Conservation (phyloP, 2,113 vertebrate genomes). For the Leiothrix lutea region DNA sequence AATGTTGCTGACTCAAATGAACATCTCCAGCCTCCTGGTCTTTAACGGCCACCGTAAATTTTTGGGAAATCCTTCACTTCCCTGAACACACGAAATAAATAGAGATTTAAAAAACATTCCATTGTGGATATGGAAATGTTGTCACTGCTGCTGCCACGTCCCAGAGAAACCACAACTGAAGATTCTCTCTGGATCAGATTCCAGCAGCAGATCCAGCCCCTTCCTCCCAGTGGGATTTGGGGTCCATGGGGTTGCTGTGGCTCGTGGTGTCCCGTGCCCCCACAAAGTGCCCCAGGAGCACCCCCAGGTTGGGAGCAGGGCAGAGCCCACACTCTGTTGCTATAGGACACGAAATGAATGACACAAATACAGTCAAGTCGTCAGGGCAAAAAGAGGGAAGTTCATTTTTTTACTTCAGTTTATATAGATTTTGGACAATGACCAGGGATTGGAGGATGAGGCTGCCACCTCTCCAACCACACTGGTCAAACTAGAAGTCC, state of each 20-base stretch:
- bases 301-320: background rate
- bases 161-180: background rate
- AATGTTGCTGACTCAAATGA: background rate
- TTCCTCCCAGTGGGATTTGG: background rate
- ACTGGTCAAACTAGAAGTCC: no score
- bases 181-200: background rate
- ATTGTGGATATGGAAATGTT: background rate
- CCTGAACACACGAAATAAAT: background rate
- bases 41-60: background rate
- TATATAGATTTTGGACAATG: no score
- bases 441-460: no score
- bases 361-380: no score
- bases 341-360: no score
- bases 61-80: background rate
- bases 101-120: background rate
- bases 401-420: no score
- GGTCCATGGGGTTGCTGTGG: background rate
- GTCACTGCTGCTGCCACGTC: background rate
- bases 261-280: background rate
- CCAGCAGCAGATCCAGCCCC: background rate
- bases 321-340: fast-evolving
- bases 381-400: no score
- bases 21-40: background rate
- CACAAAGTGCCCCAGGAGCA: background rate
- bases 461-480: no score